Conservation (phyloP, 2,797 vertebrate genomes). For the Sandelia bainsii region DNA sequence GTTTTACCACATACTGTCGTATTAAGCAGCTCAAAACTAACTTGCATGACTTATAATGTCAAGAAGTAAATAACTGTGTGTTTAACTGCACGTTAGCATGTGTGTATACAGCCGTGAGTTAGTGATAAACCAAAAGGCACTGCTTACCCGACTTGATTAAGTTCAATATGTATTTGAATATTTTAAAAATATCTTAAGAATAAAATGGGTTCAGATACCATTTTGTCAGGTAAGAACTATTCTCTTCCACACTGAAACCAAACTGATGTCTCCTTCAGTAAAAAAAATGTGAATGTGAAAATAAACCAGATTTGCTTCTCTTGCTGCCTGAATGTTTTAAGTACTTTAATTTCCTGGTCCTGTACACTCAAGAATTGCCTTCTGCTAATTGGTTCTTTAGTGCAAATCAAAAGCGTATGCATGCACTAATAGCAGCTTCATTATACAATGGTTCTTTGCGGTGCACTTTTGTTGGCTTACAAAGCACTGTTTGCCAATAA, state of each 20-base stretch:
- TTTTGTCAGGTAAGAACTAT: not conserved
- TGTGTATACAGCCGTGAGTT: too few relatives aligned
- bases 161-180: too few relatives aligned
- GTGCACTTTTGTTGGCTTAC: constrained; percentile 58
- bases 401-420: constrained; percentile 53
- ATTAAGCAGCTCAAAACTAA: too few relatives aligned
- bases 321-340: constrained; percentile 43
- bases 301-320: constrained; percentile 55
- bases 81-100: too few relatives aligned
- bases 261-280: not conserved
- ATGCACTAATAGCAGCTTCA: constrained; percentile 61
- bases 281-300: constrained; percentile 31
- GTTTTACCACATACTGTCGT: too few relatives aligned
- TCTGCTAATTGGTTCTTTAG: constrained; percentile 68
- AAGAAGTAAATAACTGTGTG: too few relatives aligned
- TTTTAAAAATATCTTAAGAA: not conserved
- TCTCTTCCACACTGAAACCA: not conserved
- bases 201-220: not conserved
- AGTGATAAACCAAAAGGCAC: too few relatives aligned
- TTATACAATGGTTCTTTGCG: constrained; percentile 62
- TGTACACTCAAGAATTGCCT: constrained; percentile 52
- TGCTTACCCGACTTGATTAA: too few relatives aligned
- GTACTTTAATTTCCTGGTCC: constrained; percentile 60
- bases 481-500: constrained; percentile 67
- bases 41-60: too few relatives aligned